Percentiles rank a stretch among this genome's conserved stretches.
Evolutionary conservation across 2,888 invertebrate species (phyloP).

Genomic region (Aphrophora alni): DNA sequence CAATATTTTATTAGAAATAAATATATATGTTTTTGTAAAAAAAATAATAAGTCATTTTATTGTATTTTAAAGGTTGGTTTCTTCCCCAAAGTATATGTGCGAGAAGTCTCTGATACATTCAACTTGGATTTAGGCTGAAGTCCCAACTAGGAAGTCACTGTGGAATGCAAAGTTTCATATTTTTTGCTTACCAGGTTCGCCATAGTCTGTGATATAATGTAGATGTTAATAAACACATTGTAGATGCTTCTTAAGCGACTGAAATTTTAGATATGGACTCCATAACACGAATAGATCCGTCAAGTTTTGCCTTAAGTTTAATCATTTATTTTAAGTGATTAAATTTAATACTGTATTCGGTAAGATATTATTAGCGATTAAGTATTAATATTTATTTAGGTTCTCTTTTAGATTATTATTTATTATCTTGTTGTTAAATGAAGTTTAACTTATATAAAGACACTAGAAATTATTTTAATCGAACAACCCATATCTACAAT

Average conservation of each 20-base stretch:
- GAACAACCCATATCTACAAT: no score
- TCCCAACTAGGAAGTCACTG: neutral
- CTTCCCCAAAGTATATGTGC: conserved; percentile 81
- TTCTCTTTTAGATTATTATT: neutral
- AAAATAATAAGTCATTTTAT: neutral
- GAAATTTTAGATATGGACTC: neutral
- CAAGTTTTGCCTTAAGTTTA: neutral
- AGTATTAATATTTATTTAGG: neutral
- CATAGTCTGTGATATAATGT: conserved; percentile 40
- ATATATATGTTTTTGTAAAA: no score
- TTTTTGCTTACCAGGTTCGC: conserved; percentile 38
- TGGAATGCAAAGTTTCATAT: conserved; percentile 7
- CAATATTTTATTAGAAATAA: no score
- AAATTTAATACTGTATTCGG: neutral
- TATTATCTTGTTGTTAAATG: no score
- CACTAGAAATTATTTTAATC: no score
- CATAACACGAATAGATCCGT: neutral
- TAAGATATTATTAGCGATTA: neutral
- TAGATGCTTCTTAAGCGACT: neutral
- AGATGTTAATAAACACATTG: neutral
- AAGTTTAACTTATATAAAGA: no score
- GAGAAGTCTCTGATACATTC: conserved; percentile 54
- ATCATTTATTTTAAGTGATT: no score
- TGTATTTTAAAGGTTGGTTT: conserved; percentile 68
- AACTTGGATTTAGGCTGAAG: conserved; percentile 26